phyloP scores from a whole-genome alignment of 2,113 vertebrate genomes.

The Gyps fulvus region DNA sequence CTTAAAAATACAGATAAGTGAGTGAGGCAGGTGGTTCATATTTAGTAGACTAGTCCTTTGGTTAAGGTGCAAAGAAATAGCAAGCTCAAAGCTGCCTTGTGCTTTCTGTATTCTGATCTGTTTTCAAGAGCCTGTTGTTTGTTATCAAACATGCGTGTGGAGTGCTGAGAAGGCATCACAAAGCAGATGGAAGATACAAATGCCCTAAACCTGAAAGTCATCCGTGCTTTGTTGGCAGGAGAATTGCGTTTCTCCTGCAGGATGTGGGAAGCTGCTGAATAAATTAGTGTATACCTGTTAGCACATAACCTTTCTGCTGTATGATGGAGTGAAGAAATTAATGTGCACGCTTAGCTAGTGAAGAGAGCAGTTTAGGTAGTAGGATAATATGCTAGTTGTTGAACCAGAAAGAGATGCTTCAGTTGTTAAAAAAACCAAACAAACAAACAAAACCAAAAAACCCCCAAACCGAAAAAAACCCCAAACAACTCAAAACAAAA shows the following conservation, averaged over 20 bases:
- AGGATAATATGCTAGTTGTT: background rate
- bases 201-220: background rate
- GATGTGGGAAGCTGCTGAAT: background rate
- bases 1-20: background rate
- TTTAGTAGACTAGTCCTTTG: background rate
- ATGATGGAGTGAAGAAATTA: background rate
- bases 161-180: background rate
- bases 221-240: background rate
- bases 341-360: background rate
- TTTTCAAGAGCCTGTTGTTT: background rate
- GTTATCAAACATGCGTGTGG: background rate
- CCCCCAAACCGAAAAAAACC: background rate
- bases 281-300: conserved; percentile 7
- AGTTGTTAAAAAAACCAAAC: background rate
- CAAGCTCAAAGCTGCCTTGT: background rate
- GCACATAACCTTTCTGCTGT: background rate
- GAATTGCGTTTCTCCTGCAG: background rate
- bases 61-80: background rate
- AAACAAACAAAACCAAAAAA: too few species aligned
- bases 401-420: background rate
- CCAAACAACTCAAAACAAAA: background rate
- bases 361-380: background rate
- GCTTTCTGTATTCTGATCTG: background rate
- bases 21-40: background rate
- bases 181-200: conserved; percentile 27